A percentile compares a stretch with the other conserved stretches of the same genome.
These are phyloP conservation scores for Philypnodon macrostomus DNA, from an alignment of 2,797 vertebrate genomes.

Conservation along the genomic window DNA sequence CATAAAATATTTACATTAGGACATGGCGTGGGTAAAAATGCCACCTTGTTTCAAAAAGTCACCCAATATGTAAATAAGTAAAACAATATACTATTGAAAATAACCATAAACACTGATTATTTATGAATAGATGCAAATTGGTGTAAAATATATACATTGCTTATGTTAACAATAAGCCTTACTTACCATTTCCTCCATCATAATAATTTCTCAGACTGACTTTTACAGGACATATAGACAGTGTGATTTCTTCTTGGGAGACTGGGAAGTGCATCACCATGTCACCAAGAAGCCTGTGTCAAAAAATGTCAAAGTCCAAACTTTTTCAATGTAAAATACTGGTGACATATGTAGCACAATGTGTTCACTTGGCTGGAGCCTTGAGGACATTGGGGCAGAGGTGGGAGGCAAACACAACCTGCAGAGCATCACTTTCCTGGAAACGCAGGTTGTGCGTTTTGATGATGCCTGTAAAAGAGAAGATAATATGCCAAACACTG, in stretches of 20 bases:
- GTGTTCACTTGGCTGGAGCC: constrained; percentile 85
- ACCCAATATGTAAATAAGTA: too few species aligned
- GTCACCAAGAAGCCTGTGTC: constrained; percentile 86
- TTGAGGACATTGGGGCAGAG: constrained; percentile 84
- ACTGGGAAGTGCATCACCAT: constrained; percentile 84
- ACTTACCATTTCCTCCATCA: constrained; percentile 78
- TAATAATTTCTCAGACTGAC: constrained; percentile 83
- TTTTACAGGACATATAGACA: constrained; percentile 79
- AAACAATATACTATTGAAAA: too few species aligned
- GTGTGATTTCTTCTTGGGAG: constrained; percentile 90
- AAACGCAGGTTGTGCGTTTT: constrained; percentile 88
- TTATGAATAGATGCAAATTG: too few species aligned
- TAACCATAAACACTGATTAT: too few species aligned
- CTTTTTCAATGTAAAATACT: neutral
- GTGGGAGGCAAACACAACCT: constrained; percentile 85
- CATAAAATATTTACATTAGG: too few species aligned
- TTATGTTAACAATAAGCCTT: too few species aligned
- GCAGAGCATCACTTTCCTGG: constrained; percentile 86
- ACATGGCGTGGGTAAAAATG: too few species aligned
- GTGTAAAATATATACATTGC: too few species aligned
- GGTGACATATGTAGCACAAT: neutral
- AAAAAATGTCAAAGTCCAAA: constrained; percentile 5
- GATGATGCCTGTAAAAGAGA: constrained; percentile 81
- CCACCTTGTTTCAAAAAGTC: too few species aligned
- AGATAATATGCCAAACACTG: constrained; percentile 44